Base-by-base conservation (phyloP, 2,113 vertebrate genomes). In the Mesembrinibis cayennensis region DNA sequence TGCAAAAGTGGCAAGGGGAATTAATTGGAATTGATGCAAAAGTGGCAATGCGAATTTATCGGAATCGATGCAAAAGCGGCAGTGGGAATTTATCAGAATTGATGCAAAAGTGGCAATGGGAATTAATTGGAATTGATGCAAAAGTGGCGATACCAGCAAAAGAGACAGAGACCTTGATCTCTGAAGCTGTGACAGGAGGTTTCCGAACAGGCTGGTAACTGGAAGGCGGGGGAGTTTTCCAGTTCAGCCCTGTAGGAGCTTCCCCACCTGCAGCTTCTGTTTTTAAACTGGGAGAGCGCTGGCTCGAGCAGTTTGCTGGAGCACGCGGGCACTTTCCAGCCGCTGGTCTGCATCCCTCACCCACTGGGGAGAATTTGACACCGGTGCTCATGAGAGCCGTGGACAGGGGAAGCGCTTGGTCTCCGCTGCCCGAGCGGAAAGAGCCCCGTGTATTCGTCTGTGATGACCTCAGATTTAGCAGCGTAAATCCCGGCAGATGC, bases 341-440 rank as follows among this genome's bases (percentile, higher is more conserved):
- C 13, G 2, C 25, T 2, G 38, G 7, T 13, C 52, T 10, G 30
- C 29, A 8, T 11, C 73, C 59, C 52, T n/a, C 36, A 1, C 50
- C 32, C n/a, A 0, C 32, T 1, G 55, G 10, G 23, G 11, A 42
- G 36, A 2, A 34, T 3, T 10, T 13, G 38, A 3, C 50, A 0
- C 49, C 1, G 19, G 22, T 23, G 40, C 58, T 40, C 20, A 0
- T 2, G 36, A 12, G 26, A 10, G 66, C 58, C 7, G 1, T 3
- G 16, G 29, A 2, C 9, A 1, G 40, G 34, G 36, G 42, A 62
- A 14, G 56, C 56, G 0, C 36, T 26, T 0, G 16, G 49, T 36
- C 56, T 12, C 58, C 6, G 1, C 7, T 16, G 26, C 49, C 42
- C 13, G 2, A 55, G 36, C 2, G 2, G 58, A 8, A 38, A 11